A percentile compares a stretch with the other conserved stretches of the same genome.
These are phyloP conservation scores for Bryconaethiops microstoma DNA, from an alignment of 2,797 vertebrate genomes.

Conservation along the genomic window DNA sequence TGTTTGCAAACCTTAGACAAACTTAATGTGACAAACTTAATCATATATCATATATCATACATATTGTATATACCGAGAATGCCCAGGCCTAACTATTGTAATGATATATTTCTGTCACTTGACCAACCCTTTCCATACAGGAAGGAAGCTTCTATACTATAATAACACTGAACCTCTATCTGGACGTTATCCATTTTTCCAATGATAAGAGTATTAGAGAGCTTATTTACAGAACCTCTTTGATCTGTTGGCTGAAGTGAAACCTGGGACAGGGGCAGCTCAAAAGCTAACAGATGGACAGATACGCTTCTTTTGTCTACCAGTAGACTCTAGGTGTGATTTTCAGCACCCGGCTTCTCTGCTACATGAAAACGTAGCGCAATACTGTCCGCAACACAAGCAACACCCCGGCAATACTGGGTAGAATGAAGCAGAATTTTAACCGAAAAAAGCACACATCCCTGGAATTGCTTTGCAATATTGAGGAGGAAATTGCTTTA, in stretches of 20 bases:
- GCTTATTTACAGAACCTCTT: conserved; percentile 14
- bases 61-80: neutral
- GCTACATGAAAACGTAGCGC: conserved; percentile 39
- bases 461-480: neutral
- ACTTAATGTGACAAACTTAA: too few relatives aligned
- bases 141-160: neutral
- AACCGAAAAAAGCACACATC: neutral
- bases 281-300: conserved; percentile 54
- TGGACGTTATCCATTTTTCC: neutral
- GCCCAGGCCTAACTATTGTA: neutral
- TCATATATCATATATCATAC: too few relatives aligned
- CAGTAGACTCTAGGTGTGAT: conserved; percentile 62
- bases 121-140: neutral
- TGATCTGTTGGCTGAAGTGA: conserved; percentile 52
- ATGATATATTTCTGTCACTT: neutral
- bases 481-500: too few relatives aligned
- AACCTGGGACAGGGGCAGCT: conserved; percentile 67
- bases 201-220: neutral
- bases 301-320: conserved; percentile 55
- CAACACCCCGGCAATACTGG: conserved; percentile 17
- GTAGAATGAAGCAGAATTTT: neutral
- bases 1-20: neutral
- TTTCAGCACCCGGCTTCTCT: conserved; percentile 63
- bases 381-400: conserved; percentile 50
- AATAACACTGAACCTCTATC: neutral